phyloP scores from a whole-genome alignment of 1,140 invertebrate species.

The Rhizoglyphus robini region DNA sequence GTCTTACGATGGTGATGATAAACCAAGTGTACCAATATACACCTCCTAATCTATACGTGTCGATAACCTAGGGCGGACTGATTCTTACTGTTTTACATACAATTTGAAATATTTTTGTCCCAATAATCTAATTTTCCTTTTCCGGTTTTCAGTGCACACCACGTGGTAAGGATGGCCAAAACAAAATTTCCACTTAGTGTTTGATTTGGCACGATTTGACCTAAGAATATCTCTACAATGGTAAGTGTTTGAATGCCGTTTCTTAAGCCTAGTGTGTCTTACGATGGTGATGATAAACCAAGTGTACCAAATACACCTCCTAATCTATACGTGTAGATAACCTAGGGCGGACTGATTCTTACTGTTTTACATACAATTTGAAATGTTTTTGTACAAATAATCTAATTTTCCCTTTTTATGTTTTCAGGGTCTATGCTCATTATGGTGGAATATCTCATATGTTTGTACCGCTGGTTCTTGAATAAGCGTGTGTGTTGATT shows the following conservation, averaged over 20 bases:
- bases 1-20: conserved; percentile 18
- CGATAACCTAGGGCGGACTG: conserved; percentile 26
- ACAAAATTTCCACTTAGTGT: conserved; percentile 96
- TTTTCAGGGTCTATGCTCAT: conserved; percentile 78
- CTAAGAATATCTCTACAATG: conserved; percentile 98
- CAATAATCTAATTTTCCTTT: conserved; percentile 3
- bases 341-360: conserved; percentile 26
- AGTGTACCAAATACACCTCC: conserved; percentile 21
- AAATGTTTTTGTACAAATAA: conserved; percentile 10
- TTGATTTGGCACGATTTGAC: conserved; percentile 97
- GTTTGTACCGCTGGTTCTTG: conserved; percentile 93
- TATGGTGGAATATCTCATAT: conserved; percentile 99
- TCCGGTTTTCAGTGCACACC: conserved; percentile 46
- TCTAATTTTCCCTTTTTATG: conserved; percentile 18
- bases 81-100: conserved; percentile 1
- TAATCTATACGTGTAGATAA: conserved; percentile 18
- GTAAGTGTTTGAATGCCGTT: conserved; percentile 28
- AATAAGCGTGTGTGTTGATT: conserved; percentile 97
- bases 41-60: conserved; percentile 14
- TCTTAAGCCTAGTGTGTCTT: conserved; percentile 15
- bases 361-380: not conserved
- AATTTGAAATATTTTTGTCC: conserved; percentile 10
- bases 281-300: conserved; percentile 19
- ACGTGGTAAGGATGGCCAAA: conserved; percentile 90
- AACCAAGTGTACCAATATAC: conserved; percentile 22